These are phyloP conservation scores for Elegia similella DNA, from an alignment of 2,888 invertebrate species.

Conservation along the genomic window DNA sequence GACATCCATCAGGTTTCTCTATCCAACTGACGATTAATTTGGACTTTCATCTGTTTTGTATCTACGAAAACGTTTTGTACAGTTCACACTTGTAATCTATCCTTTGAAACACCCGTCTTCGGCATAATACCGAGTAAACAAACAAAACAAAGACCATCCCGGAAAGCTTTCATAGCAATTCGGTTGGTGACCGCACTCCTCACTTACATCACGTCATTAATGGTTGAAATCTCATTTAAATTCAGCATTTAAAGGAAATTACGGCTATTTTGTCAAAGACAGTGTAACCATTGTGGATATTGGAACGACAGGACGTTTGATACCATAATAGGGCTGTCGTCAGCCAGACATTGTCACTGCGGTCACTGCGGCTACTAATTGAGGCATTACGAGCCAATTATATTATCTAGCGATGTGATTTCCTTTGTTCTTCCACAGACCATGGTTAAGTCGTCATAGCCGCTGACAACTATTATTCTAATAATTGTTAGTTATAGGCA, in stretches of 20 bases:
- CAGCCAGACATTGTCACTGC: background rate
- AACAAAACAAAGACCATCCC: background rate
- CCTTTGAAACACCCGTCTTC: too few species aligned
- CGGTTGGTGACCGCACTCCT: background rate
- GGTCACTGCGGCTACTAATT: background rate
- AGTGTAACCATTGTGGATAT: background rate
- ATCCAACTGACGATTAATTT: too few species aligned
- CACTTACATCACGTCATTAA: background rate
- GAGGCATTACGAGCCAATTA: background rate
- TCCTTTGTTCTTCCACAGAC: slow-evolving; percentile 5
- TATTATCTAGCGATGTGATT: background rate
- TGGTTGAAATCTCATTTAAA: background rate
- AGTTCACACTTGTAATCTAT: too few species aligned
- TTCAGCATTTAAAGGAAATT: background rate
- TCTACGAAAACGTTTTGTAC: too few species aligned
- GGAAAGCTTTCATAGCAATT: background rate
- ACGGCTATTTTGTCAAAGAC: background rate
- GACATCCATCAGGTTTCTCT: too few species aligned
- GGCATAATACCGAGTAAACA: background rate
- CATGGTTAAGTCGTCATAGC: background rate
- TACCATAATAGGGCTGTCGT: slow-evolving; percentile 1
- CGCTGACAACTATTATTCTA: background rate
- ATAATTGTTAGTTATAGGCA: background rate
- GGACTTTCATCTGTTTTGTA: too few species aligned
- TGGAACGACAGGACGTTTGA: background rate